Evolutionary conservation across 2,113 vertebrate genomes (phyloP), one percentile per base, ranked within the genome.

Genomic region (Xiphorhynchus elegans): DNA sequence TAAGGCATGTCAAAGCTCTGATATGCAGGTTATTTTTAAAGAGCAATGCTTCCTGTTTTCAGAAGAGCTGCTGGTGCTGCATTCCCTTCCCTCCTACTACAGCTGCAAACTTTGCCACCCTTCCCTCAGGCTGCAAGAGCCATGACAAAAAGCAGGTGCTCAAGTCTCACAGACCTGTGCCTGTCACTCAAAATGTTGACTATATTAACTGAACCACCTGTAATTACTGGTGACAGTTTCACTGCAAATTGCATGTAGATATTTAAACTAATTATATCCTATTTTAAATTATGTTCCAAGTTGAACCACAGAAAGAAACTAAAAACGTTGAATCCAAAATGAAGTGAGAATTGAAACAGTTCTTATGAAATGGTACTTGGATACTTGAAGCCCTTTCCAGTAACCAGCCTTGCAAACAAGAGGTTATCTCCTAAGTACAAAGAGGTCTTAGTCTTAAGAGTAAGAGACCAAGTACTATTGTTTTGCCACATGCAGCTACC

Each of bases 101-200:
- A 75, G 52, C 17, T 4, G 11, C 29, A 33, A 64, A 23, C 18
- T 11, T 84, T 67, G 47, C 20, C 50, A 44, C n/a, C 29, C 24
- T 75, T 67, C 17, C 1, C n/a, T 60, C 2, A 1, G n/a, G 59
- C 39, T 62, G 37, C 33, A 23, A 35, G 8, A 44, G 44, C 28
- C 6, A 6, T 3, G 17, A 40, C 42, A 58, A 69, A 58, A 53
- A 66, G 28, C 58, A 69, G 39, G 14, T 23, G 23, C 26, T 76
- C 12, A 17, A 49, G 42, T 11, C 53, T 37, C 46, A 75, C 46
- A 75, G 44, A 31, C 28, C 49, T 50, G 7, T 6, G 31, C 16
- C n/a, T 19, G 33, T 16, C 3, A 1, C 50, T 55, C 1, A 4
- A 33, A 79, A 68, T 2, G 0, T 0, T 33, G 42, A 63, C 19